Evolutionary conservation across 2,797 vertebrate species (phyloP), one percentile per base, ranked within the genome.

Genomic region (Lateolabrax maculatus): DNA sequence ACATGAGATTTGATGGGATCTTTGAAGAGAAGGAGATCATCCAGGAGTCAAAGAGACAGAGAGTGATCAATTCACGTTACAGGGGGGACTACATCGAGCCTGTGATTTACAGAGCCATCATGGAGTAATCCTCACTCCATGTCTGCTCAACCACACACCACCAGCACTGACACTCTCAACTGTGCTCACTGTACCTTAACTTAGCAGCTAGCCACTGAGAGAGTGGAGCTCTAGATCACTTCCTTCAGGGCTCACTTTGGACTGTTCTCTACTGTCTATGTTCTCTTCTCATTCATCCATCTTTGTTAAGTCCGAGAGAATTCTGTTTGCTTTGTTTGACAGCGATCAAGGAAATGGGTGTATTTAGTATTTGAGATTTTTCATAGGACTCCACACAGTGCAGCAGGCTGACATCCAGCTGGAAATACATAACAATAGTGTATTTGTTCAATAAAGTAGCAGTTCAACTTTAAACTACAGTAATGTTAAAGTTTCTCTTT

Each of bases 1-100:
- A 99, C 92, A 99, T 99, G 98, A 97, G 98, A 70, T 99, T 99
- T 76, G 98, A 98, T 0, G 98, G 97, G 80, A 99, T 99, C 93
- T 99, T 99, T 34, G 97, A 97, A 3, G 98, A 99, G 84, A 98
- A 97, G 87, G 97, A 99, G 77, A 97, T 98, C 87, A 97, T 97
- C 82, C 96, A 96, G 90, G 96, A 97, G 89, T 97, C 97, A 84
- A 99, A 99, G 94, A 96, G 98, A 82, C 98, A 99, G 57, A 93
- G 98, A 80, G 97, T 99, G 72, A 98, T 99, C 92, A 99, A 99
- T 94, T 99, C 98, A 0, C 96, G 97, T 69, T 99, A 99, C 94
- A 94, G 98, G 56, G 98, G 98, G 52, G 98, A 99, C 92, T 99
- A 99, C 89, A 98, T 99, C 0, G 98, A 99, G 84, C 98, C 98